A percentile compares a stretch with the other conserved stretches of the same genome.
phyloP scores from a whole-genome alignment of 2,888 invertebrate genomes.

The Adelphocoris suturalis region DNA sequence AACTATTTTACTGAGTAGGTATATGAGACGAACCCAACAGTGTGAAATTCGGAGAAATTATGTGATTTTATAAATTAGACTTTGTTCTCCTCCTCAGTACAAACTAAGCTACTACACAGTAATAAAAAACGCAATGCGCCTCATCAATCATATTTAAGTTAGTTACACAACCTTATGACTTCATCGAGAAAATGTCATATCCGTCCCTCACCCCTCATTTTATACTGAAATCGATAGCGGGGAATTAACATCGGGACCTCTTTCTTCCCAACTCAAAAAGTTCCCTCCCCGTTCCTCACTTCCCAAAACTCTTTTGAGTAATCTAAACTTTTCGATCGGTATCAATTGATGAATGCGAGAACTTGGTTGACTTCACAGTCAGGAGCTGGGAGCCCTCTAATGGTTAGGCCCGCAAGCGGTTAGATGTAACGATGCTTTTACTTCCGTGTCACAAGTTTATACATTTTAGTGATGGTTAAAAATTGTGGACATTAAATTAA shows the following conservation, averaged over 20 bases:
- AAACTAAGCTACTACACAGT: too few species aligned
- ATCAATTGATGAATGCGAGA: conserved; percentile 64
- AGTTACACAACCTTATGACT: background rate
- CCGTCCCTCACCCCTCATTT: background rate
- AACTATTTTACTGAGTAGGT: too few species aligned
- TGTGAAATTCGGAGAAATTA: too few species aligned
- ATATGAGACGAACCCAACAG: too few species aligned
- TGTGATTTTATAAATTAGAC: too few species aligned
- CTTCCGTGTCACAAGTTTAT: background rate
- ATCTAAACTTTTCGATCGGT: conserved; percentile 66
- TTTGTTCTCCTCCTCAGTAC: too few species aligned
- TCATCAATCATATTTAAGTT: too few species aligned
- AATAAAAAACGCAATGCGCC: too few species aligned
- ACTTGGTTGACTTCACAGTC: conserved; percentile 48
- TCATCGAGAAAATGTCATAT: background rate
- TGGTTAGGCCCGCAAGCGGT: background rate
- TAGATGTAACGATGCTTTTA: background rate
- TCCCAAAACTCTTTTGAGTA: conserved; percentile 60
- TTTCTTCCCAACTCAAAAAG: conserved; percentile 27
- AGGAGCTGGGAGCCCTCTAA: background rate
- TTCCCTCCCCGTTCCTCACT: conserved; percentile 22
- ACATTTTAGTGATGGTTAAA: too few species aligned
- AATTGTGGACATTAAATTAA: too few species aligned
- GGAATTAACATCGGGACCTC: conserved; percentile 21
- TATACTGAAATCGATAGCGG: background rate